Conservation (phyloP, 2,113 vertebrate genomes). For the Pachycephala philippinensis region DNA sequence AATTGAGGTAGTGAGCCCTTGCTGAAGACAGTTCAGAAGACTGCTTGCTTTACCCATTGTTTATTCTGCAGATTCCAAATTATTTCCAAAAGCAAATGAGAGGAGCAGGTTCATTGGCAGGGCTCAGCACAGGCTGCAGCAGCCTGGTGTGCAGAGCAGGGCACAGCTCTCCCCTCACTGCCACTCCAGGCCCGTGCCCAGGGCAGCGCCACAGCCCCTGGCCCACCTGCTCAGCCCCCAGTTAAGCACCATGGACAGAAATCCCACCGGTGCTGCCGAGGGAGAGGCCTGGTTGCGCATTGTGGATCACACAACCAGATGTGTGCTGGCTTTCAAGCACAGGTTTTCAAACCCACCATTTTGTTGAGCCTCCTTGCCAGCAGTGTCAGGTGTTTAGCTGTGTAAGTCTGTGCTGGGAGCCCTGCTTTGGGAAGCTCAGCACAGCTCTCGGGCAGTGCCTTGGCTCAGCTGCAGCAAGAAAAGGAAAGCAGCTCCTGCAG, state of each 20-base stretch:
- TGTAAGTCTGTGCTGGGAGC: neutral
- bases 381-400: neutral
- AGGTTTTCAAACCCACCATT: neutral
- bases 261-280: accelerated
- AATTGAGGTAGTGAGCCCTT: neutral
- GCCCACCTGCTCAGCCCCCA: neutral
- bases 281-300: neutral
- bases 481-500: neutral
- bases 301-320: neutral
- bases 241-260: neutral
- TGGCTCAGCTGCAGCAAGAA: neutral
- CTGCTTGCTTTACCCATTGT: neutral
- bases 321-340: neutral
- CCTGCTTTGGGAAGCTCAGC: neutral
- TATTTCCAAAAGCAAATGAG: neutral
- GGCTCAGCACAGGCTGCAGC: accelerated
- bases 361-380: neutral
- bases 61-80: neutral
- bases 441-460: accelerated
- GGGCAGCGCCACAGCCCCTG: neutral
- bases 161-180: neutral
- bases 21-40: neutral
- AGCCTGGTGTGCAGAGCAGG: neutral
- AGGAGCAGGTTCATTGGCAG: accelerated
- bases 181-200: accelerated